A percentile compares a stretch with the other conserved stretches of the same genome.
These are phyloP conservation scores for Amia ocellicauda DNA, from an alignment of 2,113 vertebrate genomes.

Conservation along the genomic window DNA sequence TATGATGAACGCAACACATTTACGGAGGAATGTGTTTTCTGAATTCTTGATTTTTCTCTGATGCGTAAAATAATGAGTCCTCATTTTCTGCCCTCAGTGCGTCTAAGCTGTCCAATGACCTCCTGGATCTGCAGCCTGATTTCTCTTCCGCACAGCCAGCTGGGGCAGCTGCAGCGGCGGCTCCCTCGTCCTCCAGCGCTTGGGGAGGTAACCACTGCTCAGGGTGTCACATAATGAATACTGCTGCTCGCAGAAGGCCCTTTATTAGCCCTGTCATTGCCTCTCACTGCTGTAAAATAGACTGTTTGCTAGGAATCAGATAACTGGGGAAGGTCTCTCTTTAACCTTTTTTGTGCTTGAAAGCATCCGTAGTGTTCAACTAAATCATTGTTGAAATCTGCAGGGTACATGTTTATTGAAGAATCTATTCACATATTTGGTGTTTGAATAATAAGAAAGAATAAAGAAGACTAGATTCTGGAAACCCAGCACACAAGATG, in stretches of 20 bases:
- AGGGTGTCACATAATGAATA: background rate
- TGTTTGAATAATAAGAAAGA: too few species aligned
- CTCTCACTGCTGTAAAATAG: background rate
- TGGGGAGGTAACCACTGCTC: constrained; percentile 85
- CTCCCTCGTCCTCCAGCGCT: constrained; percentile 66
- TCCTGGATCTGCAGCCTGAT: constrained; percentile 91
- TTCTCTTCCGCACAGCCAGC: constrained; percentile 67
- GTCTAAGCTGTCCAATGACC: constrained; percentile 78
- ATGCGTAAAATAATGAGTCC: too few species aligned
- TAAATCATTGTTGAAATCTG: too few species aligned
- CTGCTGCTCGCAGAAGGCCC: background rate
- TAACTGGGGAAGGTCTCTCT: background rate
- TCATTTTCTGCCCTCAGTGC: constrained; percentile 50
- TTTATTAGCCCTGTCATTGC: constrained; percentile 1
- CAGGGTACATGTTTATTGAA: too few species aligned
- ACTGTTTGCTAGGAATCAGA: background rate
- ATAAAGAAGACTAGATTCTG: too few species aligned
- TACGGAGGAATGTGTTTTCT: too few species aligned
- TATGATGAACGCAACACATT: too few species aligned
- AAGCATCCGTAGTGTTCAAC: too few species aligned
- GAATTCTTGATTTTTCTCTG: too few species aligned
- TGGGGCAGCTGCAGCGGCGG: constrained; percentile 60
- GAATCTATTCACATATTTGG: too few species aligned
- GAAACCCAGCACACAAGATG: too few species aligned
- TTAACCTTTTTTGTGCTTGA: background rate